Evolutionary conservation across 1,140 invertebrate species (phyloP).

Genomic region (Olivierus martensii): DNA sequence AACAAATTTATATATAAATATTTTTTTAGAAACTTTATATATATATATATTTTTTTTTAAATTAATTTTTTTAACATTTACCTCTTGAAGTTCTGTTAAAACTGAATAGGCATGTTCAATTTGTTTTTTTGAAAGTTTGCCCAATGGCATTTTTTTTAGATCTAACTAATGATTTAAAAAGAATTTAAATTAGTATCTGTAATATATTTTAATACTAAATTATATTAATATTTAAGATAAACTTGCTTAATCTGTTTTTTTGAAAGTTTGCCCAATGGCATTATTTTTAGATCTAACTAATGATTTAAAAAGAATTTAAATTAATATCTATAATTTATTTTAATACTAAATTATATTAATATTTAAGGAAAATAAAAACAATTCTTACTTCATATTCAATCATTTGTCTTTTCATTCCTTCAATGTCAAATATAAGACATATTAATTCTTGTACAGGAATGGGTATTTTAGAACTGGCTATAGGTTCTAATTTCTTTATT

Average conservation of each 20-base stretch:
- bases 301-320: background rate
- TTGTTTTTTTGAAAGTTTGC: slow-evolving; percentile 86
- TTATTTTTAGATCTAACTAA: slow-evolving; percentile 84
- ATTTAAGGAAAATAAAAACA: background rate
- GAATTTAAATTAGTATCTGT: background rate
- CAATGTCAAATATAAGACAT: slow-evolving; percentile 76
- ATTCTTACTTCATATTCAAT: slow-evolving; percentile 70
- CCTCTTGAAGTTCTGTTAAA: slow-evolving; percentile 56
- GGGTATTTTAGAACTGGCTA: slow-evolving; percentile 49
- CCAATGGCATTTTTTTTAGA: slow-evolving; percentile 92
- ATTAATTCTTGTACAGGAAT: slow-evolving; percentile 69
- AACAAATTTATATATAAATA: slow-evolving; percentile 3
- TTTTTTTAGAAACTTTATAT: background rate
- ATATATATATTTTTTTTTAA: background rate
- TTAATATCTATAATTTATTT: too few relatives aligned
- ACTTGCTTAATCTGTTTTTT: slow-evolving; percentile 77
- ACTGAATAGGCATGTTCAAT: slow-evolving; percentile 72
- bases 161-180: slow-evolving; percentile 47
- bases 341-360: background rate
- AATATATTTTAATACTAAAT: too few relatives aligned
- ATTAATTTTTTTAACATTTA: slow-evolving; percentile 34
- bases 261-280: slow-evolving; percentile 93
- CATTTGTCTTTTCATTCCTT: slow-evolving; percentile 82
- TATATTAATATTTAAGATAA: too few relatives aligned
- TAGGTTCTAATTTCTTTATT: slow-evolving; percentile 22